Base-by-base conservation (phyloP, 2,797 vertebrate species). In the Acanthurus tractus region DNA sequence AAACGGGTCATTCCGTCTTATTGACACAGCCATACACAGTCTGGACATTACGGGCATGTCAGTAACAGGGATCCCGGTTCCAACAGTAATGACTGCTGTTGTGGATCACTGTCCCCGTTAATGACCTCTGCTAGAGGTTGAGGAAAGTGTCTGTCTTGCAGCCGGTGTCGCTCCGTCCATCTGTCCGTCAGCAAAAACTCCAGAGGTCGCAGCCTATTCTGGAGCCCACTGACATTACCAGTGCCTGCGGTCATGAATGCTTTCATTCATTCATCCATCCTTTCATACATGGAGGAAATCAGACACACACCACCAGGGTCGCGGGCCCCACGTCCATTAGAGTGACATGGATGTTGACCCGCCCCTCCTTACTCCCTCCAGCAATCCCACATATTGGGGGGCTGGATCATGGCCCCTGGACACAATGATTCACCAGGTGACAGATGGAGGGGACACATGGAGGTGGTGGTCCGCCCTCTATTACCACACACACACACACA, bases 41-140 rank as follows among this genome's bases (percentile, higher is more conserved):
- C 78, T 78, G 79, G 83, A 89, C 84, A 84, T 85, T 84, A 89
- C 75, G 78, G 78, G 81, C 78, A 44, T 83, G 88, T 74, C 84
- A 72, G 61, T 73, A 70, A 81, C 52, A 62, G 71, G 63, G 86
- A 83, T 88, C 85, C 74, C 49, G 58, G 78, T 38, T 85, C 70
- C 79, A 79, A 45, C 82, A 81, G 83, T 90, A 90, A 93, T 91
- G 90, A 74, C 80, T 81, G 79, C 58, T 57, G 87, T 88, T 78
- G 87, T 90, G 91, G 92, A 90, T 92, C 88, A 88, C 77, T 45
- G 80, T 82, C 71, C 76, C 69, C 62, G 86, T 88, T 89, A 92
- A 92, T 88, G 90, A 92, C 87, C 90, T 90, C 69, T 55, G 84
- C 56, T 78, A 44, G 1, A 20, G 74, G 68, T 53, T 44, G 71